Percentiles rank a stretch among this genome's conserved stretches.
Evolutionary conservation across 2,797 vertebrate species (phyloP).

Genomic region (Acanthopagrus latus): DNA sequence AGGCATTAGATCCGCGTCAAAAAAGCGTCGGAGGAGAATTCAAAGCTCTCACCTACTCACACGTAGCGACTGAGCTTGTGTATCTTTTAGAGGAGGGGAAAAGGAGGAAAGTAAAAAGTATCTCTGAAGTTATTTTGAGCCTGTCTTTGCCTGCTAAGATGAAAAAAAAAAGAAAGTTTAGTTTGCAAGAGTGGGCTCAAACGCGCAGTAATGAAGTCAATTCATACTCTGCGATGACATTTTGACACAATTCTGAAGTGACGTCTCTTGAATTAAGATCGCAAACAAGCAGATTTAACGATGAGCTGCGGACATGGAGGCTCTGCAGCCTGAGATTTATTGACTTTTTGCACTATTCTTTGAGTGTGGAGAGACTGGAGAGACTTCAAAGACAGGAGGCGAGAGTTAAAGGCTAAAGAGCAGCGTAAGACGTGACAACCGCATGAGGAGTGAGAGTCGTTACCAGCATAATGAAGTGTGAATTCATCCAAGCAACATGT

Average conservation of each 20-base stretch:
- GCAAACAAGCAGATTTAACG: neutral
- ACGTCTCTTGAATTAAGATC: neutral
- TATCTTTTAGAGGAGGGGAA: neutral
- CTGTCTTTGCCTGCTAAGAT: neutral
- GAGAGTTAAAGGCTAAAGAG: slow-evolving; percentile 21
- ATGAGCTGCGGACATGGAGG: slow-evolving; percentile 6
- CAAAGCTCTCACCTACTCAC: slow-evolving; percentile 25
- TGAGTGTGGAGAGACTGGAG: slow-evolving; percentile 7
- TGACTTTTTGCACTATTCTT: neutral
- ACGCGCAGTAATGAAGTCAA: slow-evolving; percentile 15
- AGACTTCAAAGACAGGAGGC: slow-evolving; percentile 1
- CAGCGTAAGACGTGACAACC: slow-evolving; percentile 9
- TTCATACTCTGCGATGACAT: slow-evolving; percentile 19
- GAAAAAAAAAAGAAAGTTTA: slow-evolving; percentile 10
- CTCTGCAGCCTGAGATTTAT: neutral
- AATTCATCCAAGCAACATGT: slow-evolving; percentile 5
- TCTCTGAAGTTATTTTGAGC: slow-evolving; percentile 48
- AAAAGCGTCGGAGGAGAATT: slow-evolving; percentile 32
- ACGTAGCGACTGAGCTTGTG: neutral
- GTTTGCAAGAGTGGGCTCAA: neutral
- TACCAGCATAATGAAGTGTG: slow-evolving; percentile 24
- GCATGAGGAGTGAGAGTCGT: slow-evolving; percentile 2
- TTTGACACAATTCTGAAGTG: slow-evolving; percentile 3
- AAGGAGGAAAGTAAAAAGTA: slow-evolving; percentile 15
- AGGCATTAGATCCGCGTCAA: slow-evolving; percentile 31